Evolutionary conservation across 2,888 invertebrate genomes (phyloP).

Genomic region (Hofmannophila pseudospretella): DNA sequence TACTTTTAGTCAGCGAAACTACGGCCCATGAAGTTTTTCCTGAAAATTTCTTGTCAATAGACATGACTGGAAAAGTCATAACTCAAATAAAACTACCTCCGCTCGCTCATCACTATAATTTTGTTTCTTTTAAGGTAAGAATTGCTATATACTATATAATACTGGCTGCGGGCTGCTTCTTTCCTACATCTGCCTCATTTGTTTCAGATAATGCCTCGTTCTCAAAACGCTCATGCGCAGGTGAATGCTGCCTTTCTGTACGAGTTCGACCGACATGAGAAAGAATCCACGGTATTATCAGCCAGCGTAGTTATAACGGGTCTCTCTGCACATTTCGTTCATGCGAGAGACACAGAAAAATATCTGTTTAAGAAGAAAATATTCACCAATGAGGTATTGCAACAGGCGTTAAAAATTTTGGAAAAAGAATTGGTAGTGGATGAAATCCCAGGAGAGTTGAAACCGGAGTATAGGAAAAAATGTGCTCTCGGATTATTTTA

Average conservation of each 20-base stretch:
- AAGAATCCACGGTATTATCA: conserved; percentile 36
- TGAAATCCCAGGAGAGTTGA: conserved; percentile 74
- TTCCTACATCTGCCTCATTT: too few relatives aligned
- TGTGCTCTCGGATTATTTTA: conserved; percentile 81
- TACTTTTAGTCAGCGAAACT: conserved; percentile 56
- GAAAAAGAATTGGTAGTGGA: conserved; percentile 78
- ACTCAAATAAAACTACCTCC: conserved; percentile 48
- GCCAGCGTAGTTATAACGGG: conserved; percentile 81
- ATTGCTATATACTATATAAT: too few relatives aligned
- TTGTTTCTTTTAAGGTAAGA: conserved; percentile 56
- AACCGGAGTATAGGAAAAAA: conserved; percentile 77
- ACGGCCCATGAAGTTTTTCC: conserved; percentile 36
- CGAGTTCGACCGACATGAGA: conserved; percentile 54
- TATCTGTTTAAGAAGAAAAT: conserved; percentile 45
- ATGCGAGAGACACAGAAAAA: conserved; percentile 79
- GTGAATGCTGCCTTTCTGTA: conserved; percentile 86
- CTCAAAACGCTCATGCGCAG: conserved; percentile 86
- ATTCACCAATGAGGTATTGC: conserved; percentile 65
- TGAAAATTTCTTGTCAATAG: conserved; percentile 37
- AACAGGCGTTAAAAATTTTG: conserved; percentile 73
- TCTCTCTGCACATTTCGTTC: conserved; percentile 68
- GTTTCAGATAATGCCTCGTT: conserved; percentile 82
- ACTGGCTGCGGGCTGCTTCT: neutral
- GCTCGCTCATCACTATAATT: conserved; percentile 33
- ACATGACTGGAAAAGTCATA: conserved; percentile 51